phyloP scores from a whole-genome alignment of 2,888 invertebrate species.

The Hecatera dysodea region DNA sequence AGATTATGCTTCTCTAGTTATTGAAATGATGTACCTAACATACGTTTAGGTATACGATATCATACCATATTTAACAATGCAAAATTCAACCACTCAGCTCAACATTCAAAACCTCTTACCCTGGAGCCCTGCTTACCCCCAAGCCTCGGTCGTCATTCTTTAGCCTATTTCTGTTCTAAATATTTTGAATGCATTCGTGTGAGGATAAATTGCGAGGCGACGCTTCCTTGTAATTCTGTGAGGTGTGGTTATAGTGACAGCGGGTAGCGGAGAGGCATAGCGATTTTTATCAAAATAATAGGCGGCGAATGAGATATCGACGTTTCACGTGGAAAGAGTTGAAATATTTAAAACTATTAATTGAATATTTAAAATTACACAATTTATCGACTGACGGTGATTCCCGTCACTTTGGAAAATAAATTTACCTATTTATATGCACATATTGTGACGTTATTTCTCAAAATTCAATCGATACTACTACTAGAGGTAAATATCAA shows the following conservation, averaged over 20 bases:
- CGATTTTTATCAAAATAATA: neutral
- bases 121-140: conserved; percentile 12
- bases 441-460: too few relatives aligned
- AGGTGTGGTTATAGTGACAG: conserved; percentile 21
- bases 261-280: conserved; percentile 14
- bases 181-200: conserved; percentile 60
- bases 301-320: neutral
- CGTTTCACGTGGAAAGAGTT: neutral
- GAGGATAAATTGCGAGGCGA: conserved; percentile 57
- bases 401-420: too few relatives aligned
- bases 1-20: too few relatives aligned
- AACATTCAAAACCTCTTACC: conserved; percentile 20
- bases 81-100: neutral
- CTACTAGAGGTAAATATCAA: too few relatives aligned
- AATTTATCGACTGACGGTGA: too few relatives aligned
- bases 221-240: conserved; percentile 18
- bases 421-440: too few relatives aligned
- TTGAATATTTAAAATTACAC: neutral
- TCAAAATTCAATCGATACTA: too few relatives aligned
- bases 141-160: conserved; percentile 15
- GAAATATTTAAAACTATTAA: neutral
- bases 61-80: neutral
- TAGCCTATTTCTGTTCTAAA: conserved; percentile 45
- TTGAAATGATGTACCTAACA: too few relatives aligned
- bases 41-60: too few relatives aligned